phyloP scores from a whole-genome alignment of 2,113 vertebrate species.

The Chloebia gouldiae region DNA sequence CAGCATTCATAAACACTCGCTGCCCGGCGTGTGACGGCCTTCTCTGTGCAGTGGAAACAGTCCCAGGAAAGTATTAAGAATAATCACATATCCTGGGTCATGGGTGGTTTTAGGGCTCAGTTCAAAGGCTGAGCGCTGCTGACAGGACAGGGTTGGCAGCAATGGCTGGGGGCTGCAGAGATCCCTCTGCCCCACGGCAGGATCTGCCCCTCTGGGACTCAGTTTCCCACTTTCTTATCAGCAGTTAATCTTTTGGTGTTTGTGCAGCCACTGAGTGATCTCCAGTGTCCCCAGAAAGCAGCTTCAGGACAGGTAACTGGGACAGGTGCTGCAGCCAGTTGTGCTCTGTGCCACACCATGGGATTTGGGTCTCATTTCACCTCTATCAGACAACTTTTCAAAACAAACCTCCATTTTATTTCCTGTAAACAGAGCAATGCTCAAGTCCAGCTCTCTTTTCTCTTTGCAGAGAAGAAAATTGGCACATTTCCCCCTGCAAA shows the following conservation, averaged over 20 bases:
- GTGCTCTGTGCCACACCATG: accelerated
- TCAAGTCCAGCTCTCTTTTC: neutral
- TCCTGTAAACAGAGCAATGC: neutral
- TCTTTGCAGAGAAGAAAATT: constrained; percentile 12
- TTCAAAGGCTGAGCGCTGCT: neutral
- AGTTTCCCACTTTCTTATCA: accelerated
- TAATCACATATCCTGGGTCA: accelerated
- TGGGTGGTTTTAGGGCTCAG: accelerated
- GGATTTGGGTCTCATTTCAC: neutral
- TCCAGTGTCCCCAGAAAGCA: neutral
- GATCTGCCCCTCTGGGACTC: neutral
- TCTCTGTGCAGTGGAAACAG: neutral
- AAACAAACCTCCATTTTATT: neutral
- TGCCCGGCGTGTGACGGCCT: neutral
- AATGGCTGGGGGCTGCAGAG: neutral
- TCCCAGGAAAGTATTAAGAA: neutral
- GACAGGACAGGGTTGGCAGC: accelerated
- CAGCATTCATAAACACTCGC: neutral
- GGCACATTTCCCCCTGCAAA: constrained; percentile 32
- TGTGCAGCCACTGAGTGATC: neutral
- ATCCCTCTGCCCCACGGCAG: neutral
- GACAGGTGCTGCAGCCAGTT: neutral
- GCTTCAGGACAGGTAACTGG: neutral
- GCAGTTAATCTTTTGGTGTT: neutral
- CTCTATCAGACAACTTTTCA: neutral